Evolutionary conservation across 1,140 invertebrate genomes (phyloP), one percentile per base, ranked within the genome.

Genomic region (Formica selysi): DNA sequence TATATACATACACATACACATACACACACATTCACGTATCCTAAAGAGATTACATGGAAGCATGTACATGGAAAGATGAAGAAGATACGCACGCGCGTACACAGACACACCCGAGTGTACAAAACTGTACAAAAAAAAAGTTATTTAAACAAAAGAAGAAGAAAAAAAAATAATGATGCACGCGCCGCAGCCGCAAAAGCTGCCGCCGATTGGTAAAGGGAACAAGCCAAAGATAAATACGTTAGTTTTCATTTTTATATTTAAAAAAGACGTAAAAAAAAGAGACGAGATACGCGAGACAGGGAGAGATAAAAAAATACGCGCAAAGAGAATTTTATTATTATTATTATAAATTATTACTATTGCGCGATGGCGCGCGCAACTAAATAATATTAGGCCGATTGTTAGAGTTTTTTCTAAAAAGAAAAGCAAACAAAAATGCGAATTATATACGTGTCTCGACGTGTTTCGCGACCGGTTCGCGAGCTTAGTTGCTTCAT

Each of bases 171-270:
- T 86, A 91, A 92, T 88, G 92, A 92, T 91, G 90, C 88, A 93
- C 91, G 92, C 90, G 92, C 90, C 86, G 93, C 92, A 93, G 92
- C 91, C 83, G 59, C 84, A 86, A 51, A 51, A 70, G 92, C 92
- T 94, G 92, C 92, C 89, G 93, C 90, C 90, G 93, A 94, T 94
- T 95, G 95, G 94, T 95, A 94, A 95, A 95, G 95, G 95, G 95
- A 95, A 95, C 94, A 95, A 95, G 95, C 95, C 95, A 95, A 95
- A 95, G 95, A 95, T 95, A 95, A 94, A 95, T 95, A 95, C 89
- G 93, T 95, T 95, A 95, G 94, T 95, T 95, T 95, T 95, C 95
- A 95, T 95, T 95, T 95, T 95, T 94, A 95, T 95, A 95, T 95
- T 95, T 94, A 94, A 94, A 51, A 51, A 51, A 51, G 48, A 89